Evolutionary conservation across 2,113 vertebrate species (phyloP), one percentile per base, ranked within the genome.

Genomic region (Lepus timidus): DNA sequence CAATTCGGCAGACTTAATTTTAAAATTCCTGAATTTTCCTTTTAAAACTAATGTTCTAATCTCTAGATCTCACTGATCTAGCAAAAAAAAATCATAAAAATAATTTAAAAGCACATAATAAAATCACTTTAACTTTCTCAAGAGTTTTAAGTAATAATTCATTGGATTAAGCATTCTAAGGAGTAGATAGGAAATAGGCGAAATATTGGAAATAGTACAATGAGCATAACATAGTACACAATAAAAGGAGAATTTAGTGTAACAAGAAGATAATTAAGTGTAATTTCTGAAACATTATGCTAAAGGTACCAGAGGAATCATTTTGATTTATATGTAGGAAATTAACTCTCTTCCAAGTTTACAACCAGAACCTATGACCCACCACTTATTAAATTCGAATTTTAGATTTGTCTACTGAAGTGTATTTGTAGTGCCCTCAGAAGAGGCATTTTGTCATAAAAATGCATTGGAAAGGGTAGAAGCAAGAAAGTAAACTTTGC

Each of bases 51-150:
- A 55, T 62, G 10, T 49, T 65, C 31, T 85, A 27, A 61, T 70
- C 9, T 67, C 58, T 9, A 74, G 27, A 91, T 27, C 12, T 83
- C 39, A 31, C 12, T 71, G 31, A 52, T 22, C 65, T 93, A 49
- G 65, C 31, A 67, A 83, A 89, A 91, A 33, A 83, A 89, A 23
- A 49, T 44, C 44, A 92, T 33, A 79, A 74, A 83, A 70, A 71
- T 49, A 52, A 78, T 23, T 78, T 85, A 25, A 68, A 89, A 91
- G 27, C 10, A 10, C 52, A 49, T 81, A 13, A 39, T 51, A 84
- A 83, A 86, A 62, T 64, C 5, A 49, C 29, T 1, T 89, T 52
- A 58, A 0, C 0, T 36, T 85, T 83, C 27, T 73, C 44, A 67
- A 70, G 9, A 64, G 13, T 88, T 79, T 44, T 64, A 51, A 19